These are phyloP conservation scores for Drosophila mimetica DNA, from an alignment of 2,888 invertebrate genomes.

Conservation along the genomic window DNA sequence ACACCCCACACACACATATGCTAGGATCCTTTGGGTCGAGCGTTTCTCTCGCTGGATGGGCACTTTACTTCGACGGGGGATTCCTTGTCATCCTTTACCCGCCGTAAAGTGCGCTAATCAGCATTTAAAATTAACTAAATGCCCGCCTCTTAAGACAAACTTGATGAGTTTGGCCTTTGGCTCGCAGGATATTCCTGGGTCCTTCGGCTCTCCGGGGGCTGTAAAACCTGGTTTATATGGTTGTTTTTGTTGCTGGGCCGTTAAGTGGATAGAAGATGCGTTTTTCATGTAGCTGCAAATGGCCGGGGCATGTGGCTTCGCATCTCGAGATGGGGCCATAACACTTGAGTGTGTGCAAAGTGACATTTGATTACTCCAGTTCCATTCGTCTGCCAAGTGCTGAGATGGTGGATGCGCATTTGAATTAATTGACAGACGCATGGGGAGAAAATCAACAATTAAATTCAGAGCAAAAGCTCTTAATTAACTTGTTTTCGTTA, in stretches of 20 bases:
- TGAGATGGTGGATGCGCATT: conserved; percentile 6
- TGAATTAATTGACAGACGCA: conserved; percentile 18
- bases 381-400: conserved; percentile 3
- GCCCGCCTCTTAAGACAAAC: conserved; percentile 59
- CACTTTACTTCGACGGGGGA: conserved; percentile 30
- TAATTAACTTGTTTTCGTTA: background rate
- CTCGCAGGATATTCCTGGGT: background rate
- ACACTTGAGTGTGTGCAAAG: conserved; percentile 36
- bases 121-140: conserved; percentile 81
- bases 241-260: conserved; percentile 18
- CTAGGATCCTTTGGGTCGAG: conserved; percentile 8
- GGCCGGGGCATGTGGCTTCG: conserved; percentile 43
- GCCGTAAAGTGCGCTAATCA: conserved; percentile 74
- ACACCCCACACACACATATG: conserved; percentile 69
- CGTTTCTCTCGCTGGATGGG: conserved; percentile 10
- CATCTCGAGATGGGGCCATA: conserved; percentile 35
- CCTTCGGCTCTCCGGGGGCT: conserved; percentile 7
- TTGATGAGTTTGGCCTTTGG: conserved; percentile 58
- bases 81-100: conserved; percentile 25
- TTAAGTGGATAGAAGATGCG: conserved; percentile 63
- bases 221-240: conserved; percentile 27
- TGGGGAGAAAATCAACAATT: background rate
- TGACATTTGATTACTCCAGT: conserved; percentile 32
- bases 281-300: conserved; percentile 59
- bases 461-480: background rate